Evolutionary conservation across 2,888 invertebrate species (phyloP).

Genomic region (Formica aserva): DNA sequence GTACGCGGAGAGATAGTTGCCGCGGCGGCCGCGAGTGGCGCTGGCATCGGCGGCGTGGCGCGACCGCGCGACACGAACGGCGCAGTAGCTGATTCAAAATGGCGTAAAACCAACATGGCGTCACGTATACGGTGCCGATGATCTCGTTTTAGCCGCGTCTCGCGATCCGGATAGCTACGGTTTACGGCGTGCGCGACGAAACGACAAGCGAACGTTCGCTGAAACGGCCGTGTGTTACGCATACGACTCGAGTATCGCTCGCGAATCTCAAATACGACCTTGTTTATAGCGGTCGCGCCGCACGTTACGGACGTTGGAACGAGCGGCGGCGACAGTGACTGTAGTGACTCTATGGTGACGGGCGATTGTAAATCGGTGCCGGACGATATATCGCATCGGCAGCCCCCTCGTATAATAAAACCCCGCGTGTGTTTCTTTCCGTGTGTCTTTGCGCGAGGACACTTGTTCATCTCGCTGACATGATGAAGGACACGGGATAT

Average conservation of each 20-base stretch:
- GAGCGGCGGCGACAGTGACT: constrained; percentile 30
- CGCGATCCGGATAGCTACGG: neutral
- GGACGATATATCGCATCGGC: constrained; percentile 36
- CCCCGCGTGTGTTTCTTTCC: neutral
- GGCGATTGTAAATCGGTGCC: constrained; percentile 38
- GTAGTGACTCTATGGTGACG: neutral
- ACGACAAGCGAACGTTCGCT: neutral
- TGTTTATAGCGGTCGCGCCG: constrained; percentile 36
- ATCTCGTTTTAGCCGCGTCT: constrained; percentile 64
- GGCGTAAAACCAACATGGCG: constrained; percentile 77
- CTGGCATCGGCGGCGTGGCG: constrained; percentile 31
- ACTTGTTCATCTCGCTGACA: constrained; percentile 39
- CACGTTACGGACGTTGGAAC: constrained; percentile 36
- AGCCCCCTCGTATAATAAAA: neutral
- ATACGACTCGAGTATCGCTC: neutral
- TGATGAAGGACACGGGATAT: constrained; percentile 59
- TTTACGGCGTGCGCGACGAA: constrained; percentile 17
- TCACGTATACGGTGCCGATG: constrained; percentile 76
- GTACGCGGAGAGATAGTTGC: constrained; percentile 2
- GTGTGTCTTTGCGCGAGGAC: neutral
- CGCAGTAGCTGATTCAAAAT: neutral
- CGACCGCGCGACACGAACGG: constrained; percentile 60
- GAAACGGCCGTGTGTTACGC: neutral
- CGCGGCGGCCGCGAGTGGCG: constrained; percentile 39
- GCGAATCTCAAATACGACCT: neutral